phyloP scores from a whole-genome alignment of 2,888 invertebrate genomes.

The Cepaea hortensis region DNA sequence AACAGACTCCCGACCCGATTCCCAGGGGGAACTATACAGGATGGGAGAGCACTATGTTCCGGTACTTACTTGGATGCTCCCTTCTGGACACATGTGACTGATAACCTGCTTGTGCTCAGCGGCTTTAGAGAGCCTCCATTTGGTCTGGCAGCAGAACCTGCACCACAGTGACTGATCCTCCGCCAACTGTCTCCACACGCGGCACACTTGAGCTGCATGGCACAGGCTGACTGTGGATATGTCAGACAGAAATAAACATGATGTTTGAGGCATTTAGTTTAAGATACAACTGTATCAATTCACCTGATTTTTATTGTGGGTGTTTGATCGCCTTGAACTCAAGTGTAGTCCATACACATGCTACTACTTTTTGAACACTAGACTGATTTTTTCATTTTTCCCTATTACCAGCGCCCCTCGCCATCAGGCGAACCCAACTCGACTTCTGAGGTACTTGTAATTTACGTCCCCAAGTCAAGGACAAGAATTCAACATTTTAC shows the following conservation, averaged over 20 bases:
- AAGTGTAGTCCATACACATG: too few relatives aligned
- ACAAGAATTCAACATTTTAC: too few relatives aligned
- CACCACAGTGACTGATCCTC: conserved; percentile 76
- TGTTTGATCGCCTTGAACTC: too few relatives aligned
- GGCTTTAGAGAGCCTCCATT: conserved; percentile 76
- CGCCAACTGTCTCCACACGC: conserved; percentile 74
- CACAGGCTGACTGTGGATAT: conserved; percentile 74
- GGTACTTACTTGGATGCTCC: conserved; percentile 70
- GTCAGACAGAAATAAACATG: not conserved
- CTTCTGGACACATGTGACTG: conserved; percentile 71
- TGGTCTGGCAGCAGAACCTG: conserved; percentile 74
- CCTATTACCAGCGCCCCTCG: too few relatives aligned
- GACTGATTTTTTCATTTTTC: too few relatives aligned
- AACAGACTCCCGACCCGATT: too few relatives aligned
- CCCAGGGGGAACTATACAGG: too few relatives aligned
- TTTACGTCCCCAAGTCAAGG: too few relatives aligned
- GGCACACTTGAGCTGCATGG: conserved; percentile 73
- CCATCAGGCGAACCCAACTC: too few relatives aligned
- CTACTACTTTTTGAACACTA: too few relatives aligned
- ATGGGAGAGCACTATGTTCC: too few relatives aligned
- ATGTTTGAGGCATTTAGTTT: not conserved
- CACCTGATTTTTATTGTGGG: not conserved
- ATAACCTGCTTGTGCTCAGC: conserved; percentile 76
- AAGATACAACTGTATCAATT: not conserved
- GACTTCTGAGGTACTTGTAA: too few relatives aligned